Percentiles rank a stretch among this genome's conserved stretches.
Evolutionary conservation across 2,113 vertebrate genomes (phyloP).

Genomic region (Caracal caracal): DNA sequence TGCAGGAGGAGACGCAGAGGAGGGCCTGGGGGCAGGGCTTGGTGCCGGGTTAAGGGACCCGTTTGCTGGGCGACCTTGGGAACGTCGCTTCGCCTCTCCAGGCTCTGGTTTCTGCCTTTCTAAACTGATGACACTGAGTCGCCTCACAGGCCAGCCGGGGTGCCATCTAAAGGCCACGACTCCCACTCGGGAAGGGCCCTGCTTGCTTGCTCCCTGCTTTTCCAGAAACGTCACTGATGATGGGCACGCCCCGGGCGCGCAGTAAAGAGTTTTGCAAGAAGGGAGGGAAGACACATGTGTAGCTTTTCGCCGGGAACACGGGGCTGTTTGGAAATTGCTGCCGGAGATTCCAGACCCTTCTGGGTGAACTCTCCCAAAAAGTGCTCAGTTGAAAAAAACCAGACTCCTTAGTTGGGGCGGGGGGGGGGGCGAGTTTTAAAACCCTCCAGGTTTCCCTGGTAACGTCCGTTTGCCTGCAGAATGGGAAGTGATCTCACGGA

Average conservation of each 20-base stretch:
- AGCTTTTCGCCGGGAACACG: neutral
- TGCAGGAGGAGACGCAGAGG: neutral
- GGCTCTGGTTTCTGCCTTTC: neutral
- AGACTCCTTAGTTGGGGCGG: neutral
- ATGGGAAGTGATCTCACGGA: neutral
- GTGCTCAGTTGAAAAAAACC: neutral
- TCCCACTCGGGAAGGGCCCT: neutral
- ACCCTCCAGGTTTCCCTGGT: neutral
- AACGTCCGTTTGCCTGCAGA: neutral
- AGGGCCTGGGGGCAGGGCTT: neutral
- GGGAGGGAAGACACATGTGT: rapidly evolving
- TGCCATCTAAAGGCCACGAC: rapidly evolving
- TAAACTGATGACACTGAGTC: neutral
- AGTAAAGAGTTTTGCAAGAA: rapidly evolving
- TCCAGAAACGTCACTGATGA: neutral
- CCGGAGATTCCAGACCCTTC: neutral
- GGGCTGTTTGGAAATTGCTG: neutral
- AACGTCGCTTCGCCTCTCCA: too few relatives aligned
- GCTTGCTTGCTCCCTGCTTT: neutral
- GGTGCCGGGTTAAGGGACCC: neutral
- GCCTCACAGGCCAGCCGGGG: rapidly evolving
- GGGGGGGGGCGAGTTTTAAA: rapidly evolving
- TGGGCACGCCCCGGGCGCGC: rapidly evolving
- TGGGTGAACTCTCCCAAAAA: neutral
- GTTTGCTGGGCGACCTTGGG: neutral